Percentiles rank a stretch among this genome's conserved stretches.
phyloP scores from a whole-genome alignment of 2,797 vertebrate genomes.

The Tenualosa thibaudeaui region DNA sequence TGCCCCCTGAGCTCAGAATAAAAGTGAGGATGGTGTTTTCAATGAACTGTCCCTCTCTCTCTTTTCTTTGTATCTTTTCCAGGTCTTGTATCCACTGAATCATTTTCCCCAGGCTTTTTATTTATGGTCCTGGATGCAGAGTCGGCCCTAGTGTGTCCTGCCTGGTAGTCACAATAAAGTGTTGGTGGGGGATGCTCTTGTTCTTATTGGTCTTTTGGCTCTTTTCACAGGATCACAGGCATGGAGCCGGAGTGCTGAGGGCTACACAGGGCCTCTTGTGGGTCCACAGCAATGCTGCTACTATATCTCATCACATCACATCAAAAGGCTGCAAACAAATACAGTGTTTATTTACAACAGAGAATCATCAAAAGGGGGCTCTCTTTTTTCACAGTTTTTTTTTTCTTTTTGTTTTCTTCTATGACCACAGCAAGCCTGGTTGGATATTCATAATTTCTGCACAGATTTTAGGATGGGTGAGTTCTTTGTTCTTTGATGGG shows the following conservation, averaged over 20 bases:
- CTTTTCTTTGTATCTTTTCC: not conserved
- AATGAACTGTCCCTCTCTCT: conserved; percentile 19
- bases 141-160: not conserved
- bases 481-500: not conserved
- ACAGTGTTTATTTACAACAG: conserved; percentile 10
- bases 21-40: conserved; percentile 32
- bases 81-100: conserved; percentile 14
- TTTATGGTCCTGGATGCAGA: conserved; percentile 10
- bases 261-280: conserved; percentile 17
- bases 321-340: not conserved
- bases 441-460: not conserved
- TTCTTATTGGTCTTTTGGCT: conserved; percentile 17
- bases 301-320: not conserved
- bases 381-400: not conserved
- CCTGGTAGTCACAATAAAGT: not conserved
- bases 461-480: not conserved
- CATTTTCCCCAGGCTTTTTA: not conserved
- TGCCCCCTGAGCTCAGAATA: conserved; percentile 39
- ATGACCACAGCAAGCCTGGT: not conserved
- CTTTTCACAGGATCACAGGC: conserved; percentile 16
- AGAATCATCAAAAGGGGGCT: not conserved
- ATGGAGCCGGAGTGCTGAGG: not conserved
- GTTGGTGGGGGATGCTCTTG: conserved; percentile 22
- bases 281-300: conserved; percentile 6
- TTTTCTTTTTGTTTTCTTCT: not conserved